Base-by-base conservation (phyloP, 2,797 vertebrate species). In the Acanthurus tractus region DNA sequence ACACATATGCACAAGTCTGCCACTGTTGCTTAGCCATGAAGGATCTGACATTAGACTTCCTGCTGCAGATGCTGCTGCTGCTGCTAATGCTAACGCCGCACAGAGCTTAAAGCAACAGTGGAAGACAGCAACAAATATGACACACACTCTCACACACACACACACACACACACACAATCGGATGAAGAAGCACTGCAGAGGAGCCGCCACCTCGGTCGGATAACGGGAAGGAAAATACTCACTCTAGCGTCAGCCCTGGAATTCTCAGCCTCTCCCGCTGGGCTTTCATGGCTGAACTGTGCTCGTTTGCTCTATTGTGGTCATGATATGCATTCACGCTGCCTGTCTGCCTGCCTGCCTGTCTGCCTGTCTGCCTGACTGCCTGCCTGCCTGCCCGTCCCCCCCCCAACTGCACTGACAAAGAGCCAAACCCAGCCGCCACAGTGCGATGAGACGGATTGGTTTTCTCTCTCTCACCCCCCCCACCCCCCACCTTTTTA, bases 191-290 rank as follows among this genome's bases (percentile, higher is more conserved):
- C 52, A 70, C 84, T 64, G 89, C 83, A 65, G 79, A 78, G 76
- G 63, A 85, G 78, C 86, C 14, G 83, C 75, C 76, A 74, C 68
- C 75, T 63, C 23, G 9, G 63, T 6, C 64, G 73, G 69, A 88
- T 38, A 83, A 84, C 59, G 92, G 93, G n/a, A n/a, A 88, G 86
- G 94, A 93, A 93, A 95, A 98, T 99, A 99, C 98, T 99, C 97
- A 99, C 98, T 99, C 98, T 93, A 99, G 96, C 94, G 98, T 99
- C 97, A 99, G 96, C 94, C 98, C 98, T 70, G 98, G 98, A 96
- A 99, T 99, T 90, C 98, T 97, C 88, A 99, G 97, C 93, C 98
- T 96, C 94, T 99, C 98, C 95, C 98, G 97, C 95, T 99, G 98
- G 95, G 97, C 96, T 98, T 98, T 99, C 98, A 99, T 99, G 96